These are phyloP conservation scores for Nothocercus julius DNA, from an alignment of 2,113 vertebrate genomes.

Conservation along the genomic window DNA sequence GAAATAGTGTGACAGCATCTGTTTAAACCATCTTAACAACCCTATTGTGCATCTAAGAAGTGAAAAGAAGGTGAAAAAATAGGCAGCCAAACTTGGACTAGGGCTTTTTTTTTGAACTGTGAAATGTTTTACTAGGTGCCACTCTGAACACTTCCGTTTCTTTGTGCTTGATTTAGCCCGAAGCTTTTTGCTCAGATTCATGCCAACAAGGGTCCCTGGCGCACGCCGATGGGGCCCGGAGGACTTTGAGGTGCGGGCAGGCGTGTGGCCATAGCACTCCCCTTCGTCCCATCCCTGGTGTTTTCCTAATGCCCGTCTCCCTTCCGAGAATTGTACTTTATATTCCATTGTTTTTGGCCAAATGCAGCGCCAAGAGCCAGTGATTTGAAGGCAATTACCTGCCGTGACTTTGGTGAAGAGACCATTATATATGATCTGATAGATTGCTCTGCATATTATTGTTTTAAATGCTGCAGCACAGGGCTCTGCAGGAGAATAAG, in stretches of 20 bases:
- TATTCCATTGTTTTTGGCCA: background rate
- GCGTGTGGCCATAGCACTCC: accelerated
- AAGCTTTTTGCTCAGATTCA: background rate
- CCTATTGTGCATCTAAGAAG: background rate
- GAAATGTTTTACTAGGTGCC: background rate
- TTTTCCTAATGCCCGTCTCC: background rate
- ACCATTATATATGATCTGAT: background rate
- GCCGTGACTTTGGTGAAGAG: background rate
- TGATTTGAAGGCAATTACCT: background rate
- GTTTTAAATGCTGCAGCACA: background rate
- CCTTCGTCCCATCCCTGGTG: accelerated
- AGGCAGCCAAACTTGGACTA: background rate
- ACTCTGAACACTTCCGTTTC: background rate
- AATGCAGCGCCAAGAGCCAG: background rate
- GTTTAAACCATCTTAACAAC: background rate
- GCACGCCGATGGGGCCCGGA: background rate
- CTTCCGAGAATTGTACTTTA: background rate
- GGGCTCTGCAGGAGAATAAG: slow-evolving; percentile 21
- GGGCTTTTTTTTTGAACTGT: background rate
- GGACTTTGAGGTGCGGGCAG: background rate
- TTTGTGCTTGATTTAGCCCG: background rate
- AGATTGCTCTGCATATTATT: slow-evolving; percentile 2
- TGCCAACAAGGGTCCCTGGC: background rate
- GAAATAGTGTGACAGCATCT: background rate
- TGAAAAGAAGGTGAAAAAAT: background rate